phyloP scores from a whole-genome alignment of 2,113 vertebrate genomes.

The Saguinus imperator region DNA sequence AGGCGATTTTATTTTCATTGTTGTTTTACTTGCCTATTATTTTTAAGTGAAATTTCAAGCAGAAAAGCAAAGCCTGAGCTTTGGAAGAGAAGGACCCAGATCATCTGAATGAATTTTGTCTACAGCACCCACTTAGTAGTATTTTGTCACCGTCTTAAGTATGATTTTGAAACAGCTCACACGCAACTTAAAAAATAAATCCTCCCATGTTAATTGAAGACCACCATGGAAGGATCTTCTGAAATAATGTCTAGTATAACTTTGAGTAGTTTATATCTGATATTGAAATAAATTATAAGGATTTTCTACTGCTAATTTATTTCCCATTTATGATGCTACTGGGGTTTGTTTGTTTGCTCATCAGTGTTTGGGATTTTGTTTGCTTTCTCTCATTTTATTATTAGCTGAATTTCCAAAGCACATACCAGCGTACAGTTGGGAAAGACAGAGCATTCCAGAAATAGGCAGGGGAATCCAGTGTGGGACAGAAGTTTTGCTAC shows the following conservation, averaged over 20 bases:
- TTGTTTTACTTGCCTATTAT: conserved; percentile 51
- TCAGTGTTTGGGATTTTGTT: not conserved
- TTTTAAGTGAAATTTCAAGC: conserved; percentile 64
- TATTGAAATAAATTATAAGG: not conserved
- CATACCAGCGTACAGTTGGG: conserved; percentile 62
- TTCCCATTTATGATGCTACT: not conserved
- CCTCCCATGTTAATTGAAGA: not conserved
- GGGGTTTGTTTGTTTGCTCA: not conserved
- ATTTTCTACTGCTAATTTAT: not conserved
- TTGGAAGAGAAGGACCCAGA: not conserved
- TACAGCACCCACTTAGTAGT: not conserved
- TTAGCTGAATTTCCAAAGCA: conserved; percentile 59
- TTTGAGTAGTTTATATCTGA: not conserved
- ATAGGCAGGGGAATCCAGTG: conserved; percentile 49
- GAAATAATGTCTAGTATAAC: not conserved
- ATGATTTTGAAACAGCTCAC: conserved; percentile 20
- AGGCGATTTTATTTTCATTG: conserved; percentile 64
- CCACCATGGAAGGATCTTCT: not conserved
- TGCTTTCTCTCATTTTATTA: conserved; percentile 46
- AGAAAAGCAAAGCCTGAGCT: conserved; percentile 50
- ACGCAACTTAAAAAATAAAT: not conserved
- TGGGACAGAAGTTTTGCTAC: conserved; percentile 22
- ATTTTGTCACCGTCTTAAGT: not conserved
- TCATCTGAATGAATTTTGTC: not conserved
- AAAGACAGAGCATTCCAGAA: conserved; percentile 70